Evolutionary conservation across 2,888 invertebrate species (phyloP), one percentile per base, ranked within the genome.

Genomic region (Dicyrtoma fusca): DNA sequence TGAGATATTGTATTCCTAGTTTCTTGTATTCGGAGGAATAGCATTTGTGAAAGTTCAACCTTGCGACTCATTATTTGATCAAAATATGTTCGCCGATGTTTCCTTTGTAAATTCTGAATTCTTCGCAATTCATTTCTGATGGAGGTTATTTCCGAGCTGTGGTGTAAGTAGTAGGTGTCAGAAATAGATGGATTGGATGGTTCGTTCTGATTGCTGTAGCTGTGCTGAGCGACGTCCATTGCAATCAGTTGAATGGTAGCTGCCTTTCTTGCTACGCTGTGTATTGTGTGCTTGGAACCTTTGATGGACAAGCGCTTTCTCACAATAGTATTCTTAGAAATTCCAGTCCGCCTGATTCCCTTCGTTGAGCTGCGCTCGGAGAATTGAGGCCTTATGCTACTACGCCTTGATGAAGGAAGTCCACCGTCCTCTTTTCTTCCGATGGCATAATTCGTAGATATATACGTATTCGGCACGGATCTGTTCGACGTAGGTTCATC

Each of bases 81-180:
- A 11, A 51, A 55, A 6, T 71, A 44, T 14, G 53, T 34, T 17
- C 71, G 34, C n/a, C 63, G 49, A 17, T 34, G 26, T 25, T 62
- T 49, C 1, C 71, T 53, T 21, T 71, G 71, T 4, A 71, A n/a
- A 1, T 23, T n/a, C 44, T 71, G 71, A 44, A 71, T 71, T 4
- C 63, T 62, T 11, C 8, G 26, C 17, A 71, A 44, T n/a, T 71
- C 71, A 1, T 53, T 21, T 44, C 55, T 51, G 25, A 71, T 71
- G 23, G 42, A 44, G 8, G 49, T 55, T 6, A 71, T 64, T 1
- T 63, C 34, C 14, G 55, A 2, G 1, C n/a, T 42, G 63, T 71
- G 64, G 1, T 25, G 17, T n/a, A 64, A n/a, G 3, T 53, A 34
- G 45, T 64, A 63, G n/a, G 71, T 14, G 14, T 25, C 42, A 2